Base-by-base conservation (phyloP, 2,888 invertebrate species). In the Cyclophora punctaria region DNA sequence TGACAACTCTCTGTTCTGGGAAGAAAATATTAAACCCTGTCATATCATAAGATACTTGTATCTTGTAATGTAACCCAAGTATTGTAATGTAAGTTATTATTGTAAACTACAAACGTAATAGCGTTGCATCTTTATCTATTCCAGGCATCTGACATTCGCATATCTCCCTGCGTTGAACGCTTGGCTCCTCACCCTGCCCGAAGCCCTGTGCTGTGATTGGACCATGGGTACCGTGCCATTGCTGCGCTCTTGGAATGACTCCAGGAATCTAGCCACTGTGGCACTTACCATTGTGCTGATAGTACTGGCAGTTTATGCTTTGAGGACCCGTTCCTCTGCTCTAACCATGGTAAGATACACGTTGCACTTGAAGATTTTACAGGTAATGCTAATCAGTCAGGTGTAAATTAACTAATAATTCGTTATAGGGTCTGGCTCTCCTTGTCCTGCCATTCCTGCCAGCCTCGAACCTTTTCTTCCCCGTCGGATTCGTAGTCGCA, bases 401-500 rank as follows among this genome's bases (percentile, higher is more conserved):
- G 20, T 20, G 20, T 20, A 1, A 20, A 20, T 20, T 20, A 20
- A 20, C 20, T 44, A 20, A 5, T 42, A 37, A 37, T 37, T 37
- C 5, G 5, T 37, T 37, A 1, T 90, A 95, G 96, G 93, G 96
- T 66, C 86, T 98, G 62, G 93, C 97, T 42, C 91, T 98, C 73
- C 90, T 97, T 74, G 93, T 96, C 50, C 88, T 98, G 50, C 98
- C 98, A 48, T 98, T 98, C 82, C 88, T 98, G 58, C 98, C 98
- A 49, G 98, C 98, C 0, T 98, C 98, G 48, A 98, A 98, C 90
- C 90, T 98, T 47, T 98, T 98, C 89, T 98, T 98, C 86, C 97
- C 98, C 0, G 98, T 98, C 48, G 98, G 98, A 2, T 98, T 98
- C 82, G 98, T 98, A 56, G 94, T 98, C 37, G 98, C 98, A 2